These are phyloP conservation scores for Eurosta solidaginis DNA, from an alignment of 1,140 invertebrate genomes.

Conservation along the genomic window DNA sequence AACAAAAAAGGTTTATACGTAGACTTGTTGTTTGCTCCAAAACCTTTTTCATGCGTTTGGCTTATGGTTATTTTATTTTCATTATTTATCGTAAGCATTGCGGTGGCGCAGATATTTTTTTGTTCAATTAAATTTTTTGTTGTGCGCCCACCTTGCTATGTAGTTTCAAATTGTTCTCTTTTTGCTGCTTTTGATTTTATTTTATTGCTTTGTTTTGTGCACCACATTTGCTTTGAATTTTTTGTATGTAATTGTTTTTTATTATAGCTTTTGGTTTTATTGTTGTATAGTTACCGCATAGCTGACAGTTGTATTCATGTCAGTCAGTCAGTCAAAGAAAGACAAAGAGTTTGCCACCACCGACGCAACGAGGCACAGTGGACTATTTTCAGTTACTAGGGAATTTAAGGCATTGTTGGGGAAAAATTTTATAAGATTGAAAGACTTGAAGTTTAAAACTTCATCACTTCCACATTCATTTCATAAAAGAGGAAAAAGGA, in stretches of 20 bases:
- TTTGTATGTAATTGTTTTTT: neutral
- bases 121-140: neutral
- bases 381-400: no score
- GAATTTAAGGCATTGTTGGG: no score
- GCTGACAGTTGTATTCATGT: slow-evolving; percentile 27
- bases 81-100: neutral
- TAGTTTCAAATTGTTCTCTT: no score
- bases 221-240: neutral
- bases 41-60: neutral
- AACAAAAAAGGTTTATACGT: neutral
- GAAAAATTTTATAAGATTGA: no score
- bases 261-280: neutral
- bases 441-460: no score
- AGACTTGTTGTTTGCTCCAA: neutral
- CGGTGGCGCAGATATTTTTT: neutral
- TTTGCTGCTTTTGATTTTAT: no score
- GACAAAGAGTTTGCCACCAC: no score
- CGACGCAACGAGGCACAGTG: no score
- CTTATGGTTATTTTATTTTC: neutral
- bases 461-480: no score
- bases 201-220: neutral
- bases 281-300: slow-evolving; percentile 20
- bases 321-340: neutral
- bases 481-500: no score
- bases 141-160: neutral